A percentile compares a stretch with the other conserved stretches of the same genome.
These are phyloP conservation scores for Channa maculata DNA, from an alignment of 2,113 vertebrate species.

Conservation along the genomic window DNA sequence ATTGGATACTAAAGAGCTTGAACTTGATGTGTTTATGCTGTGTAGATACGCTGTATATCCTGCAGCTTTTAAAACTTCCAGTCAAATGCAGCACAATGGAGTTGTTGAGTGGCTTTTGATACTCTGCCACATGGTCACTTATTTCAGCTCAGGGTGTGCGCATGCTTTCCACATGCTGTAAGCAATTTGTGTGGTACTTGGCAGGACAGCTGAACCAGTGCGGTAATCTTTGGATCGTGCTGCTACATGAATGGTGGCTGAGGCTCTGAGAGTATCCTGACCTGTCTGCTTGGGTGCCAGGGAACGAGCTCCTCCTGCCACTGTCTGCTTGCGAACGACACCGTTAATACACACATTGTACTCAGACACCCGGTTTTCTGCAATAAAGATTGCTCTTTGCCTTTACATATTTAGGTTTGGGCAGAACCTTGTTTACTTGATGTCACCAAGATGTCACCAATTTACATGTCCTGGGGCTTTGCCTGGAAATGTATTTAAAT, in stretches of 20 bases:
- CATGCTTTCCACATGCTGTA: constrained; percentile 85
- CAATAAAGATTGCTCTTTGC: not conserved
- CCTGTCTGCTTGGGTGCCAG: constrained; percentile 62
- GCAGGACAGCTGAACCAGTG: constrained; percentile 69
- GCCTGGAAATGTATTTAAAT: too few species aligned
- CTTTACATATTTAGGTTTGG: not conserved
- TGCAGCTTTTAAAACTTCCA: constrained; percentile 29
- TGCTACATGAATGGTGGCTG: constrained; percentile 75
- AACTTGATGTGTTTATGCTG: constrained; percentile 13
- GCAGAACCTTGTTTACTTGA: not conserved
- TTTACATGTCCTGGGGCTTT: too few species aligned
- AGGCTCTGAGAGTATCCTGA: constrained; percentile 61
- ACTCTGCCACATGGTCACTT: constrained; percentile 60
- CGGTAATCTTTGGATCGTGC: constrained; percentile 78
- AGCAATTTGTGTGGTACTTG: constrained; percentile 78
- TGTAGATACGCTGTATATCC: not conserved
- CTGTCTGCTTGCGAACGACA: constrained; percentile 58
- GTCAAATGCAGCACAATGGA: constrained; percentile 64
- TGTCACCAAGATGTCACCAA: not conserved
- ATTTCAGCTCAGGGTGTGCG: constrained; percentile 60
- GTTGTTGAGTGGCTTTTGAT: constrained; percentile 70
- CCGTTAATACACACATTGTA: constrained; percentile 50
- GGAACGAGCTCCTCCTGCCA: constrained; percentile 57
- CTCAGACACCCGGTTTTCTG: not conserved
- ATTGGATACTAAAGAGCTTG: not conserved